Evolutionary conservation across 2,888 invertebrate species (phyloP).

Genomic region (Digitonthophagus gazella): DNA sequence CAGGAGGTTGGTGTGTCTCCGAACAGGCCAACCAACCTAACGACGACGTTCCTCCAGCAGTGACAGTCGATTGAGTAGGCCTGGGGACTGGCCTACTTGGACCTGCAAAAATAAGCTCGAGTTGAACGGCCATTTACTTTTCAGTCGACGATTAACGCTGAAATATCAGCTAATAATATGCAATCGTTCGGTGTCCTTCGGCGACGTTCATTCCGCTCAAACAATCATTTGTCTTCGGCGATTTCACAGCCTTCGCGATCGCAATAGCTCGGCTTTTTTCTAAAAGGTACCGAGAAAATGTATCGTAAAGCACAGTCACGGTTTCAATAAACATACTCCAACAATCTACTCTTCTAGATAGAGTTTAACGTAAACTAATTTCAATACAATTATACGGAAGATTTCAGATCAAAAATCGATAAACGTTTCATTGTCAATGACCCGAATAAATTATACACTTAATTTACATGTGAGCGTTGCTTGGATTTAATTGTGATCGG

Average conservation of each 20-base stretch:
- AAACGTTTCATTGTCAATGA: too few species aligned
- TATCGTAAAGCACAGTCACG: not conserved
- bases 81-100: not conserved
- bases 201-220: not conserved
- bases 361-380: not conserved
- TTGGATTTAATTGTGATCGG: too few species aligned
- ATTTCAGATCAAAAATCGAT: too few species aligned
- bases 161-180: not conserved
- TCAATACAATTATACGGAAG: too few species aligned
- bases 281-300: not conserved
- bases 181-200: not conserved
- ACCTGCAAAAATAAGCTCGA: not conserved
- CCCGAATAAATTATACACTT: too few species aligned
- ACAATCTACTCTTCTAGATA: not conserved
- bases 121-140: not conserved
- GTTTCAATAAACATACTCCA: not conserved
- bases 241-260: not conserved
- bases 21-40: not conserved
- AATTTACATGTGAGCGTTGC: too few species aligned
- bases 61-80: not conserved
- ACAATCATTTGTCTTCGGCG: not conserved
- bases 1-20: not conserved
- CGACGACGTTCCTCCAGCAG: not conserved
- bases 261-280: not conserved
- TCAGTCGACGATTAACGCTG: not conserved